These are phyloP conservation scores for Anneissia japonica DNA, from an alignment of 35 echinoderm and acorn worm species.

Conservation along the genomic window DNA sequence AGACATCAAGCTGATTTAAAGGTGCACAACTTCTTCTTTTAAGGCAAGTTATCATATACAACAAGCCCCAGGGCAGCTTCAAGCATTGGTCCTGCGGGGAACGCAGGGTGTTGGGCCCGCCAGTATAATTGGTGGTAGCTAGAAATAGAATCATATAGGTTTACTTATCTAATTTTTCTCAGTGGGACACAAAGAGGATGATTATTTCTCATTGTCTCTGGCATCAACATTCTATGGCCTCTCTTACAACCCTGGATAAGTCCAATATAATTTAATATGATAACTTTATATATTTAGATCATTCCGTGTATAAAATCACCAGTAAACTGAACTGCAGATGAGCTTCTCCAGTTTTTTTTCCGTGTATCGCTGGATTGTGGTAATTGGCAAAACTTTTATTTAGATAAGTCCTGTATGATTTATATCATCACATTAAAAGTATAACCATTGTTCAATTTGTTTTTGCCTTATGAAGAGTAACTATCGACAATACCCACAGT, in stretches of 20 bases:
- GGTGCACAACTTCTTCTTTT: not conserved
- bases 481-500: no score
- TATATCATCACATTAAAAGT: no score
- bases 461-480: no score
- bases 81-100: not conserved
- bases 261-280: not conserved
- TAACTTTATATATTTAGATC: not conserved
- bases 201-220: not conserved
- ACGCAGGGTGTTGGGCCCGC: not conserved
- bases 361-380: no score
- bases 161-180: not conserved
- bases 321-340: not conserved
- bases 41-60: not conserved
- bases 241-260: not conserved
- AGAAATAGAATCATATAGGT: not conserved
- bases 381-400: no score
- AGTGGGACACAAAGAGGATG: conserved; percentile 1
- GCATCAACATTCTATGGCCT: not conserved
- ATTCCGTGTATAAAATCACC: not conserved
- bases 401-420: no score
- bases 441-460: no score
- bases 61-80: not conserved
- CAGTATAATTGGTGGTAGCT: not conserved
- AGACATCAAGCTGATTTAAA: not conserved
- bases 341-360: no score